A percentile compares a stretch with the other conserved stretches of the same genome.
Evolutionary conservation across 1,140 invertebrate genomes (phyloP).

Genomic region (Conopomorpha cramerella): DNA sequence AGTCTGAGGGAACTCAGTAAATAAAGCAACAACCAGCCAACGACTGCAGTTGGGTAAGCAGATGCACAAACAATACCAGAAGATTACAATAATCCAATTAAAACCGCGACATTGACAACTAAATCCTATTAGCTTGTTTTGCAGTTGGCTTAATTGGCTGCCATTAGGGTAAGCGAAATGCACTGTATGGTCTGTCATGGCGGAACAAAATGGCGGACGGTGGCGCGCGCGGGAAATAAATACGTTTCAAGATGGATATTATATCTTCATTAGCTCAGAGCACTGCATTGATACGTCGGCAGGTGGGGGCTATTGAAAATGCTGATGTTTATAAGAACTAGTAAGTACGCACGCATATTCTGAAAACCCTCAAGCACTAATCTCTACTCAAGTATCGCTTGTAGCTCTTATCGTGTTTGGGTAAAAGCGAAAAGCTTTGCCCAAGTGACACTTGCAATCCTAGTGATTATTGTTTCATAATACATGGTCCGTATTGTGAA

Average conservation of each 20-base stretch:
- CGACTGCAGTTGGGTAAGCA: too few relatives aligned
- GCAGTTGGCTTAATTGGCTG: constrained; percentile 42
- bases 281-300: constrained; percentile 43
- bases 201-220: constrained; percentile 35
- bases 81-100: constrained; percentile 51
- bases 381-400: too few relatives aligned
- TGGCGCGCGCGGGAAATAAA: constrained; percentile 35
- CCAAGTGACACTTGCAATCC: too few relatives aligned
- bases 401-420: too few relatives aligned
- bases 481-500: too few relatives aligned
- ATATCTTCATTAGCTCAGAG: constrained; percentile 52
- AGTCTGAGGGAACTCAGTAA: too few relatives aligned
- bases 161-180: constrained; percentile 34
- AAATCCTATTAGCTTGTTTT: constrained; percentile 43
- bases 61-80: too few relatives aligned
- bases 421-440: too few relatives aligned
- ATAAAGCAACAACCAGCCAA: too few relatives aligned
- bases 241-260: constrained; percentile 44
- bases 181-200: constrained; percentile 31
- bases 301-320: constrained; percentile 39
- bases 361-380: too few relatives aligned
- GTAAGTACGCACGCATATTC: too few relatives aligned
- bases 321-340: constrained; percentile 52
- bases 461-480: too few relatives aligned
- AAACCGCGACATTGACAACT: constrained; percentile 47